A percentile compares a stretch with the other conserved stretches of the same genome.
phyloP scores from a whole-genome alignment of 1,140 invertebrate species.

The Matsumurasca onukii region DNA sequence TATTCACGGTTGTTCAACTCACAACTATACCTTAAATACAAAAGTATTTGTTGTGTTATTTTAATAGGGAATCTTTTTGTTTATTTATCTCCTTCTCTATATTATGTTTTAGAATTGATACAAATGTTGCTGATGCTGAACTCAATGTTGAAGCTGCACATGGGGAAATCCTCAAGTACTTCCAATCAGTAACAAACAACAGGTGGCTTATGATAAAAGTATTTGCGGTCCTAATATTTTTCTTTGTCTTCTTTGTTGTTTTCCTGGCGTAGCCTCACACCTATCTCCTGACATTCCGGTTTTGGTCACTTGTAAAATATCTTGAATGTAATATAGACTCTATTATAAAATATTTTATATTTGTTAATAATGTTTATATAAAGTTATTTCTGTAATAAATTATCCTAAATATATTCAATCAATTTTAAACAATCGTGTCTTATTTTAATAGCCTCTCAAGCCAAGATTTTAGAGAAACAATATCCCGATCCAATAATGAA shows the following conservation, averaged over 20 bases:
- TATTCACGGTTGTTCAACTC: no score
- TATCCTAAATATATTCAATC: slow-evolving; percentile 5
- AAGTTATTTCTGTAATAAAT: slow-evolving; percentile 13
- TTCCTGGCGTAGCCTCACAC: slow-evolving; percentile 73
- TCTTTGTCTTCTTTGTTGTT: slow-evolving; percentile 98
- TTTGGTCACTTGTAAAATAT: slow-evolving; percentile 17
- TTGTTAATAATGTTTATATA: slow-evolving; percentile 20
- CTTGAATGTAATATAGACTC: slow-evolving; percentile 20
- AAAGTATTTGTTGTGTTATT: no score
- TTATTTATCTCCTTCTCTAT: neutral
- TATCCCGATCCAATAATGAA: no score
- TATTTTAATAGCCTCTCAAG: no score
- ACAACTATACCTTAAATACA: no score
- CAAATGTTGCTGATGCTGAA: slow-evolving; percentile 94
- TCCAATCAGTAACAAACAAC: slow-evolving; percentile 96
- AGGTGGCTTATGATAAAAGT: slow-evolving; percentile 99
- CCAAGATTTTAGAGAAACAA: no score
- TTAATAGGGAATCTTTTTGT: no score
- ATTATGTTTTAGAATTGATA: slow-evolving; percentile 82
- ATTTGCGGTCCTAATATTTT: slow-evolving; percentile 97
- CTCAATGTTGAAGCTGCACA: slow-evolving; percentile 98
- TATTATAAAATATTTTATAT: slow-evolving; percentile 18
- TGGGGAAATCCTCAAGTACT: slow-evolving; percentile 96
- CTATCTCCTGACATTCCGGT: slow-evolving; percentile 13
- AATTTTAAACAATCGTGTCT: slow-evolving; percentile 7